Conservation (phyloP, 2,888 invertebrate genomes). For the Zygothrica quintamaculata region DNA sequence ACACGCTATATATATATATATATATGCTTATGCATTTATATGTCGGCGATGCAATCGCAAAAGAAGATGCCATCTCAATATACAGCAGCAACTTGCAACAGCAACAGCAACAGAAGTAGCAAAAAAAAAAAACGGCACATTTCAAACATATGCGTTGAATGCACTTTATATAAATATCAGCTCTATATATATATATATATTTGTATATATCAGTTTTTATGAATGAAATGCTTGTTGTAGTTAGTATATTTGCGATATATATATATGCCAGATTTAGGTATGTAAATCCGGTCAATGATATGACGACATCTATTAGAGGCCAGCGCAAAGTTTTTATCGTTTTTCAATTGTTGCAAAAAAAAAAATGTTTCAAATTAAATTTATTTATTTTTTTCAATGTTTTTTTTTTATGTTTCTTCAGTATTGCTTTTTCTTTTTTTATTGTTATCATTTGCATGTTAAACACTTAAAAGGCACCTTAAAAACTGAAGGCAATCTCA, state of each 20-base stretch:
- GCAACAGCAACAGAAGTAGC: too few species aligned
- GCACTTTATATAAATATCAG: slow-evolving; percentile 38
- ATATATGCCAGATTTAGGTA: neutral
- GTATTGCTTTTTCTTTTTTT: slow-evolving; percentile 43
- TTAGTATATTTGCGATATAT: slow-evolving; percentile 30
- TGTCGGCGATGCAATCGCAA: slow-evolving; percentile 62
- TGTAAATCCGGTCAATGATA: slow-evolving; percentile 44
- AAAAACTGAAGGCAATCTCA: too few species aligned
- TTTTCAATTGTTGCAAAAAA: slow-evolving; percentile 55
- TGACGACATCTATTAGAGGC: slow-evolving; percentile 58
- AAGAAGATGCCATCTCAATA: slow-evolving; percentile 37
- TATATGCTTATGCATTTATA: too few species aligned
- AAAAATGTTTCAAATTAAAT: too few species aligned
- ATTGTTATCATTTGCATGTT: slow-evolving; percentile 55
- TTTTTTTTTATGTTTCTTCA: too few species aligned
- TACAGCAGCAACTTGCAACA: too few species aligned
- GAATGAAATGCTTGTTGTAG: slow-evolving; percentile 69
- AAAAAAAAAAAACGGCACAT: slow-evolving; percentile 39
- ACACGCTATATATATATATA: too few species aligned
- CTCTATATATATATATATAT: slow-evolving; percentile 17
- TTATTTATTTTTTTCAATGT: too few species aligned
- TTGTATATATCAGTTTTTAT: slow-evolving; percentile 43
- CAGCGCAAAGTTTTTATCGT: slow-evolving; percentile 48
- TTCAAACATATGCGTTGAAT: slow-evolving; percentile 65
- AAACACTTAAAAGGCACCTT: slow-evolving; percentile 41